Evolutionary conservation across 2,113 vertebrate species (phyloP), one percentile per base, ranked within the genome.

Genomic region (Passer montanus): DNA sequence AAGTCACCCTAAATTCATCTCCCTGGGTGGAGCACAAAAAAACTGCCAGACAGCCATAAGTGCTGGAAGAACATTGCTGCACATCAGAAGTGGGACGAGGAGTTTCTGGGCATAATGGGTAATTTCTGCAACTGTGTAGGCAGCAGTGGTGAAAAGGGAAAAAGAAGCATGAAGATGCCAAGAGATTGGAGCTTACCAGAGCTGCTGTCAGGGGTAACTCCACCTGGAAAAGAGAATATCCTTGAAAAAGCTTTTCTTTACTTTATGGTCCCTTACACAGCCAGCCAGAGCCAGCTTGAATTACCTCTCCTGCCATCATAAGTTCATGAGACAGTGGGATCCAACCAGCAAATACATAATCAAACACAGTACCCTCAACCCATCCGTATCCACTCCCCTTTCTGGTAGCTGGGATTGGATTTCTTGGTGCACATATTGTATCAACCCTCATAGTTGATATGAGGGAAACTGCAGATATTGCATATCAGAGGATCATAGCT

Each of bases 221-320:
- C 93, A 89, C 14, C 95, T 97, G 77, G 58, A 95, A 97, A 95
- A 96, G 43, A 97, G 47, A 94, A 89, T 9, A 8, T 60, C 76
- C 56, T 87, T 95, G 49, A 87, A 52, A 89, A 67, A 84, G 8
- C n/a, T 68, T 75, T 28, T 37, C 15, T 72, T 91, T 88, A 23
- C n/a, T 81, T 60, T 60, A 59, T 21, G 31, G 13, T 59, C 20
- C 22, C 14, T 74, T 44, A 70, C 39, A 59, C 8, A 86, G 59
- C 9, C 66, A 81, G 66, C 24, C 46, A 72, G 22, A 72, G 33
- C 13, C 43, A 84, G 21, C 35, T 26, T 74, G 52, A 84, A 49
- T 39, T 44, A 52, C 37, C 27, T 55, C 64, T 67, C 20, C 62
- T 3, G 15, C 46, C 67, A 56, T 6, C 24, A 27, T 1, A 74